Base-by-base conservation (phyloP, 1,140 invertebrate species). In the Neodiprion fabricii region DNA sequence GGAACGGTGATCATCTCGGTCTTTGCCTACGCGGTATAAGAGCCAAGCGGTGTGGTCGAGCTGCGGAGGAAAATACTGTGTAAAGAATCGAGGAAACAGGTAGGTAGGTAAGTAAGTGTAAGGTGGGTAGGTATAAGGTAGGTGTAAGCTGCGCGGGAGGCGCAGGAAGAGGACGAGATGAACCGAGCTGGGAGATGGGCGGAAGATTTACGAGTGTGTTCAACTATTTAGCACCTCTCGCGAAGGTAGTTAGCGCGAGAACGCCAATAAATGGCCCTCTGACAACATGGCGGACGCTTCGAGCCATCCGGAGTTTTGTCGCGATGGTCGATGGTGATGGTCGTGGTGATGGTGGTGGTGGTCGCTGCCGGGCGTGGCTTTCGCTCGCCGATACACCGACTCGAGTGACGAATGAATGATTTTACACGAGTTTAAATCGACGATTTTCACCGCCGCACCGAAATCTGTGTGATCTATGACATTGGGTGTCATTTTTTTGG, bases 171-270 rank as follows among this genome's bases (percentile, higher is more conserved):
- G 61, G 61, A 65, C 12, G 61, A 65, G 12, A 21, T 5, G 17
- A 21, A 7, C 17, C 12, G 7, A 3, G 61, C 12, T 14, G 0
- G 61, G 17, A 69, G 67, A 69, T 21, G 40, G 74, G 77, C 74
- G 72, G 68, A 83, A 85, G 84, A 86, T 86, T 86, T 85, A 86
- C 80, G 84, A 85, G 81, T 83, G 75, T 83, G 79, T 81, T 70
- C 65, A 83, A 76, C 80, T 82, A 81, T 81, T 86, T 86, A 85
- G 79, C 83, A 83, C 80, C 67, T 83, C 76, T 77, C 68, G 75
- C 79, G 77, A 83, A 84, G 80, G 75, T 84, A 77, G 82, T 84
- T 83, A 83, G 83, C 81, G 79, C 70, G 76, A 79, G 73, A 74
- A 73, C 72, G 79, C 70, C 82, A 82, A 85, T 84, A 83, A 86